Evolutionary conservation across 92 coral and sea anemone genomes (phyloP).

Genomic region (Phymanthus crucifer): DNA sequence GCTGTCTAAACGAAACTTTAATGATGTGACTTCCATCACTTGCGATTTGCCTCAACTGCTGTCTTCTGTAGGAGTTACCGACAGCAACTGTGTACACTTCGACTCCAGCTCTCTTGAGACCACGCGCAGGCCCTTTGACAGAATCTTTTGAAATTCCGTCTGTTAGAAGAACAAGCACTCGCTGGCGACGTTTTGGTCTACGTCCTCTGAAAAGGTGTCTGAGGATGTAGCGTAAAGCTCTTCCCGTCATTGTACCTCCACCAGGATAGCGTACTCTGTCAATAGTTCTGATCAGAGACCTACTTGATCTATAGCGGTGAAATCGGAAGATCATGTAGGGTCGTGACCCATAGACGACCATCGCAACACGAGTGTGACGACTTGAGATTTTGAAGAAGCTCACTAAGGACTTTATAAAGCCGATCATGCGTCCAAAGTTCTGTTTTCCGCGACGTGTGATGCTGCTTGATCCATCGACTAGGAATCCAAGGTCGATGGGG

Average conservation of each 20-base stretch:
- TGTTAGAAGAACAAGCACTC: constrained; percentile 59
- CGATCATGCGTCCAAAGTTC: constrained; percentile 68
- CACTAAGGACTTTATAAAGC: constrained; percentile 51
- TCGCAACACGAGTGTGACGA: constrained; percentile 62
- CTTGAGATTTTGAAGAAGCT: constrained; percentile 64
- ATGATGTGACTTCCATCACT: constrained; percentile 67
- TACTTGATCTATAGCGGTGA: constrained; percentile 36
- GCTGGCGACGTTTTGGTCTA: constrained; percentile 25
- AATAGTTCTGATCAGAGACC: constrained; percentile 38
- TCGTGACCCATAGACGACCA: constrained; percentile 59
- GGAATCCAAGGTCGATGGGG: constrained; percentile 64
- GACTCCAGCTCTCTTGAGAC: constrained; percentile 59
- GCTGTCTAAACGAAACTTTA: constrained; percentile 43
- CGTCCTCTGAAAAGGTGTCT: constrained; percentile 48
- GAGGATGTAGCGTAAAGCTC: constrained; percentile 42
- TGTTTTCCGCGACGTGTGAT: constrained; percentile 65
- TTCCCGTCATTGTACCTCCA: constrained; percentile 61
- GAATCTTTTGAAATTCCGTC: constrained; percentile 78
- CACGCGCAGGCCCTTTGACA: constrained; percentile 53
- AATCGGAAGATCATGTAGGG: constrained; percentile 63
- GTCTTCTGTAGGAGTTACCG: constrained; percentile 47
- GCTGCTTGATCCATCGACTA: constrained; percentile 84
- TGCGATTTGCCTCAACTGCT: constrained; percentile 61
- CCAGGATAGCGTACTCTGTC: constrained; percentile 59
- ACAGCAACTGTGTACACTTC: constrained; percentile 70